Conservation (phyloP, 2,797 vertebrate species). For the Pogonophryne albipinna region DNA sequence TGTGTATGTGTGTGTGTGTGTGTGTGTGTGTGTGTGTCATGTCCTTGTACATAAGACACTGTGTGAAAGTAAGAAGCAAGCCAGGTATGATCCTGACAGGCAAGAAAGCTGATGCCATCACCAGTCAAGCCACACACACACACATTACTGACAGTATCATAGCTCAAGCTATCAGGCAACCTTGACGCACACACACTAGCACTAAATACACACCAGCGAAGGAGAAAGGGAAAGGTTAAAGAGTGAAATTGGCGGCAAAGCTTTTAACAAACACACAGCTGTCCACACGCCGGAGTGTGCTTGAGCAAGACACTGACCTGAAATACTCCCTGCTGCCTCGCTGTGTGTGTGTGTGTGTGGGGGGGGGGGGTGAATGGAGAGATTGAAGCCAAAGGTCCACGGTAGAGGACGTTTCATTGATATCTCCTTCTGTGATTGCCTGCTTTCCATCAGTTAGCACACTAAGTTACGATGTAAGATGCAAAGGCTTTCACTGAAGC, state of each 20-base stretch:
- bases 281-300: conserved; percentile 34
- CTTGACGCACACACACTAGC: conserved; percentile 40
- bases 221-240: not conserved
- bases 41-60: conserved; percentile 49
- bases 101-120: conserved; percentile 47
- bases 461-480: too few species aligned
- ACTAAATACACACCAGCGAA: conserved; percentile 27
- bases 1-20: not conserved
- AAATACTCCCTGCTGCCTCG: conserved; percentile 1
- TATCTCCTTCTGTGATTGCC: not conserved
- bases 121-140: conserved; percentile 33
- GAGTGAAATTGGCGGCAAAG: conserved; percentile 20
- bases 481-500: too few species aligned
- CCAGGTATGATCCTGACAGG: conserved; percentile 23
- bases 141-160: conserved; percentile 42
- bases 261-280: conserved; percentile 34
- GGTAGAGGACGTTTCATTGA: not conserved
- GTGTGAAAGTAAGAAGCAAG: conserved; percentile 15
- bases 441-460: not conserved
- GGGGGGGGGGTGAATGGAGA: too few species aligned
- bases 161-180: conserved; percentile 48
- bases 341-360: not conserved
- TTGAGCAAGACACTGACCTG: conserved; percentile 22
- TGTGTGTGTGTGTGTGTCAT: conserved; percentile 12
- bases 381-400: not conserved